A percentile compares a stretch with the other conserved stretches of the same genome.
Conservation (phyloP, 1,140 invertebrate species). For the Ctenoplectra terminalis region DNA sequence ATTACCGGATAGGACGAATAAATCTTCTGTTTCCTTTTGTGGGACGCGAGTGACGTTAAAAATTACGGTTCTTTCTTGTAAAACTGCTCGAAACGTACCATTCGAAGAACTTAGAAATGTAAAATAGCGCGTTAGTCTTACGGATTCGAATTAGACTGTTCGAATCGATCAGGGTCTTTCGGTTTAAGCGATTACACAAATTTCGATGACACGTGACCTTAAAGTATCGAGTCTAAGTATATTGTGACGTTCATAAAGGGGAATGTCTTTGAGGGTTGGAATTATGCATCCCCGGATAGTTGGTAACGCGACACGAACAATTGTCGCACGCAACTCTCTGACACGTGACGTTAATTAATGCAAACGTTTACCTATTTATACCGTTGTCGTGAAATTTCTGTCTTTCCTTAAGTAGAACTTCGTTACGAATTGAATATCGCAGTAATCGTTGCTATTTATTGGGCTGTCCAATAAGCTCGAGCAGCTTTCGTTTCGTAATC, state of each 20-base stretch:
- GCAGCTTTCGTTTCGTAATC: no score
- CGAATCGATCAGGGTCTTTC: background rate
- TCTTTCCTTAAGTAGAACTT: background rate
- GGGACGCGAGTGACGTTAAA: background rate
- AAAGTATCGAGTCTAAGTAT: background rate
- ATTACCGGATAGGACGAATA: background rate
- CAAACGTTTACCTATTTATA: slow-evolving; percentile 4
- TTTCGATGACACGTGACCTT: background rate
- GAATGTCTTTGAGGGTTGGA: slow-evolving; percentile 2
- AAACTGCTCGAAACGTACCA: background rate
- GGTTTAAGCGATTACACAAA: background rate
- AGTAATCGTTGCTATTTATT: background rate
- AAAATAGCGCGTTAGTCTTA: no score
- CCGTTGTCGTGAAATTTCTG: background rate
- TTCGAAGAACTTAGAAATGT: no score
- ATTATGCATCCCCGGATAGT: background rate
- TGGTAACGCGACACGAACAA: slow-evolving; percentile 11
- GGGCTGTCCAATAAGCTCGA: no score
- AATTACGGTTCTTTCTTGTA: background rate
- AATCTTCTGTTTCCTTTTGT: background rate
- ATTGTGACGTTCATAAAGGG: background rate
- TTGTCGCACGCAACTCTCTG: background rate
- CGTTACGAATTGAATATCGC: background rate
- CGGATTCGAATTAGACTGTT: no score
- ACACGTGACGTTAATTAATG: slow-evolving; percentile 4